Conservation (phyloP, 2,113 vertebrate species). For the Spea multiplicata region DNA sequence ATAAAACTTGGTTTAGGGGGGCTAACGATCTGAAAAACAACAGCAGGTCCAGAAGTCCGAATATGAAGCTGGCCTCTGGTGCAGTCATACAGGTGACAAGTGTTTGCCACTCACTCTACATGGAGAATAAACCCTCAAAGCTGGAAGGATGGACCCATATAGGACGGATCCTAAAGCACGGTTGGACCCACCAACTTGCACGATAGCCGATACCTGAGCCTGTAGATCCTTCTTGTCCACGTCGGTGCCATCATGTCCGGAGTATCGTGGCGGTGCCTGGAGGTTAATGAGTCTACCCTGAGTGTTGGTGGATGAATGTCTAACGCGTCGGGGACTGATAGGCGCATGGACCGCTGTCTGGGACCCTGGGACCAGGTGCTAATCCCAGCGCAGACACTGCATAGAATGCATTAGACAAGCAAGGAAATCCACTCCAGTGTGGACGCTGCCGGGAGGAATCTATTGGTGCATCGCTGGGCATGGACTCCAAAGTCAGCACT, state of each 20-base stretch:
- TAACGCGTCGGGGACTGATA: background rate
- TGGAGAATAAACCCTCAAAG: too few relatives aligned
- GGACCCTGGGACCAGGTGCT: background rate
- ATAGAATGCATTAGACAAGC: background rate
- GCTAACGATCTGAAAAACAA: too few relatives aligned
- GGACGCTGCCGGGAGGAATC: background rate
- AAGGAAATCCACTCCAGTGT: background rate
- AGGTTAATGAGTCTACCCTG: background rate
- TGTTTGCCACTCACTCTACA: too few relatives aligned
- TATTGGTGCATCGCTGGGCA: background rate
- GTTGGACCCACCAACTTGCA: too few relatives aligned
- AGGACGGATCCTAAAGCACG: too few relatives aligned
- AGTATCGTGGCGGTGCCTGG: background rate
- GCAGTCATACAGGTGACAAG: too few relatives aligned
- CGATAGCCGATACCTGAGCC: slow-evolving; percentile 34
- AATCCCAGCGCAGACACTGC: slow-evolving; percentile 9
- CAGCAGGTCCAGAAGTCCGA: too few relatives aligned
- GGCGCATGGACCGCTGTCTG: slow-evolving; percentile 1
- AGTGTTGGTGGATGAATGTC: background rate
- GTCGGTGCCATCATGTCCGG: background rate
- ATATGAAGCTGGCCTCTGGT: too few relatives aligned
- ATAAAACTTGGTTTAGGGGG: too few relatives aligned
- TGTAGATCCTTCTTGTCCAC: slow-evolving; percentile 43
- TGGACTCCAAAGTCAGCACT: background rate
- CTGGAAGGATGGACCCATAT: too few relatives aligned